A percentile compares a stretch with the other conserved stretches of the same genome.
Conservation (phyloP, 2,113 vertebrate genomes). For the Ammodytes marinus region DNA sequence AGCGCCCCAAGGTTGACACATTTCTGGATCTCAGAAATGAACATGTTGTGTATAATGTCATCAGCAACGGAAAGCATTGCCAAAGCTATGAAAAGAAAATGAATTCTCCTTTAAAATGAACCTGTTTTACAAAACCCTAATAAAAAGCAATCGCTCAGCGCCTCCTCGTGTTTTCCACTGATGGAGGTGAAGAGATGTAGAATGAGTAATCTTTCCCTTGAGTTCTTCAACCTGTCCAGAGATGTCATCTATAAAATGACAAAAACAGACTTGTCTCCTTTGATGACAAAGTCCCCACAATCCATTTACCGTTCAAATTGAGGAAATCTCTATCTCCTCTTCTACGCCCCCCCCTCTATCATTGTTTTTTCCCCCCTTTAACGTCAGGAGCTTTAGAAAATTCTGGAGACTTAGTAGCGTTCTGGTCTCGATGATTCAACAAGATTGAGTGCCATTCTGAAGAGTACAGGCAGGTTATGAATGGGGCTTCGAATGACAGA, state of each 20-base stretch:
- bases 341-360: conserved; percentile 1
- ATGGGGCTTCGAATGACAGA: background rate
- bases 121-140: conserved; percentile 16
- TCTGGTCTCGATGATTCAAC: conserved; percentile 34
- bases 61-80: background rate
- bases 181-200: conserved; percentile 22
- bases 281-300: conserved; percentile 53
- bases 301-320: conserved; percentile 53
- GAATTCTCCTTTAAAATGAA: background rate
- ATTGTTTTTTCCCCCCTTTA: conserved; percentile 20
- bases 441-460: conserved; percentile 46
- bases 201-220: conserved; percentile 19
- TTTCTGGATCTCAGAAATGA: background rate
- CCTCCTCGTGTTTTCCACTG: conserved; percentile 1
- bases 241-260: conserved; percentile 41
- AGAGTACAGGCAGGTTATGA: conserved; percentile 19
- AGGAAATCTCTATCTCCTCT: conserved; percentile 18
- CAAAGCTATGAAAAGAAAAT: background rate
- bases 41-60: background rate
- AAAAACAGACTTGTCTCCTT: conserved; percentile 47
- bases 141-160: conserved; percentile 8
- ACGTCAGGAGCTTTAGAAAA: conserved; percentile 32
- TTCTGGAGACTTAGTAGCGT: conserved; percentile 24
- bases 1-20: background rate
- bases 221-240: conserved; percentile 11